These are phyloP conservation scores for Diprion similis DNA, from an alignment of 1,140 invertebrate genomes.

Conservation along the genomic window DNA sequence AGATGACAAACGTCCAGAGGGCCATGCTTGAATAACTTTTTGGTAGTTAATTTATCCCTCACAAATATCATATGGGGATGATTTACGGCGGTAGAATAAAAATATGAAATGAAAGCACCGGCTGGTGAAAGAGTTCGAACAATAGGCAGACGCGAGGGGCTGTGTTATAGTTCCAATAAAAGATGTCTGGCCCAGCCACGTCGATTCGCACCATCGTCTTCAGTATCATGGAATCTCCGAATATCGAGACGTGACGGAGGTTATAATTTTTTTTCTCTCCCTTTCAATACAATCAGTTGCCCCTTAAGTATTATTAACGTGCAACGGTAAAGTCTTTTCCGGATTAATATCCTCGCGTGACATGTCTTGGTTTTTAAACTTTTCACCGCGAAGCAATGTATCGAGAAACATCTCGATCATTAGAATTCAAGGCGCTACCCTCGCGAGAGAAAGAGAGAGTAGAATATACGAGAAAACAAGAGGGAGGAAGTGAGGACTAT, in stretches of 20 bases:
- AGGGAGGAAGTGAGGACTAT: no score
- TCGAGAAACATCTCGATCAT: neutral
- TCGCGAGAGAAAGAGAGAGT: neutral
- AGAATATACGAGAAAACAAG: neutral
- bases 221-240: neutral
- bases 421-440: neutral
- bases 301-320: neutral
- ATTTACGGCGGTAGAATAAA: neutral
- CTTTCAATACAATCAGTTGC: neutral
- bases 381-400: neutral
- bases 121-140: neutral
- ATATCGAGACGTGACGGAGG: neutral
- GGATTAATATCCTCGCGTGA: neutral
- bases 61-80: neutral
- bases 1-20: neutral
- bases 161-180: neutral
- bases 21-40: neutral
- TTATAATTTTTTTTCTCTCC: neutral
- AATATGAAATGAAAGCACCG: neutral
- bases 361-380: neutral
- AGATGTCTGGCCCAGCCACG: constrained; percentile 1
- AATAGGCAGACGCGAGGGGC: neutral
- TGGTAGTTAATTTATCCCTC: neutral
- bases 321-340: neutral
- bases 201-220: neutral